Base-by-base conservation (phyloP, 2,888 invertebrate species). In the Pollenia labialis region DNA sequence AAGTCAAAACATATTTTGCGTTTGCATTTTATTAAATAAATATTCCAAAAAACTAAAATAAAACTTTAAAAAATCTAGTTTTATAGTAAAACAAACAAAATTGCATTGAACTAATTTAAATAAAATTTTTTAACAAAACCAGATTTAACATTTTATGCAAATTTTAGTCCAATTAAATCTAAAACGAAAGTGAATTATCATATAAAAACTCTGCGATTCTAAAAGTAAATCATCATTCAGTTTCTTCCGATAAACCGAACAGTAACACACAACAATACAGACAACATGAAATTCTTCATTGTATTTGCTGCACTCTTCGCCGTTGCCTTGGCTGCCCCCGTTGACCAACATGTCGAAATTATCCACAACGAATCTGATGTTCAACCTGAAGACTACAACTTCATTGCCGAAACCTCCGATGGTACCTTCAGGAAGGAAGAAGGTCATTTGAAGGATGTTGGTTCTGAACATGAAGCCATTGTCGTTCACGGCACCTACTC, bases 301-400 rank as follows among this genome's bases (percentile, higher is more conserved):
- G 90, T 91, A 60, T 89, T 91, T 81, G 90, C 87, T 79, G 89
- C 90, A 42, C 88, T 90, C 64, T 88, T 90, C 82, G 91, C 89
- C 48, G 87, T 90, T 46, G 90, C 90, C 32, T 79, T 90, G 60
- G 90, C 91, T 62, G 89, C 87, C 14, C 89, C 90, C 40, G 62
- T 85, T 56, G 76, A 77, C 12, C 66, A 77, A 4, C 54, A 77
- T 50, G 95, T 95, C 1, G 94, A 94, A 89, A 93, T 95, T 85
- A 75, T 95, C 48, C 94, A 94, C 80, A 94, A 95, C 88, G 95
- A 95, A 44, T 92, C 93, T 84, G 94, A 95, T 91, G 88, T 90
- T 8, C 85, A 87, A n/a, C 89, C 89, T 42, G 89, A 89, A 40
- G 12, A 62, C 18, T 88, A 69, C 81, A 52, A 74, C 18, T 82